Base-by-base conservation (phyloP, 1,140 invertebrate species). In the Myzus persicae region DNA sequence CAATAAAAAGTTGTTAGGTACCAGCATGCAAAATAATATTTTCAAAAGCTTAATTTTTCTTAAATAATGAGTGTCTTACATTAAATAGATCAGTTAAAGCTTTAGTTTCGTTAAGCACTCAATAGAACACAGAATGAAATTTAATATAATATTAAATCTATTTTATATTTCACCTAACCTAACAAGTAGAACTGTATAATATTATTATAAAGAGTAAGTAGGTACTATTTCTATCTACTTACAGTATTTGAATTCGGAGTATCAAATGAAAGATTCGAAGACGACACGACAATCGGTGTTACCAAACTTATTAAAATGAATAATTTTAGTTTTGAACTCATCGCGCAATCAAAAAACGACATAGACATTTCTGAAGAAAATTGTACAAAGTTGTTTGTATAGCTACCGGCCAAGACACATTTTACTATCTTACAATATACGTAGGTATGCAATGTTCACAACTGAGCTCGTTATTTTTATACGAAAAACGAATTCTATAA, bases 311-410 rank as follows among this genome's bases (percentile, higher is more conserved):
- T 67, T 24, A 81, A 91, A 24, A 82, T 31, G 20, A 91, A 81
- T 9, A 81, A 24, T 46, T 91, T 76, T 48, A 81, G 42, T 91
- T 81, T 91, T 36, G 42, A 82, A 46, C 46, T 26, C 90, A 91
- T 91, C 14, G 7, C 20, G 40, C 54, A 31, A 24, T 14, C 20
- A 38, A 40, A 59, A 40, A 44, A 42, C 42, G 26, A 91, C 40
- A 31, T 7, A 8, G 4, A 38, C 42, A 44, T 51, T 24, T 89
- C 20, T 24, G 18, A 89, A 51, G 1, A 51, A 54, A 89, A 54
- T 5, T n/a, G n/a, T 54, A 14, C 24, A 7, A 38, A 54, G 26
- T 89, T 26, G 38, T 38, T 1, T 9, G 0, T 46, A 31, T 46
- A 46, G 18, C 4, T 67, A 67, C 31, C 31, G 3, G 59, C 9